Conservation (phyloP, 2,797 vertebrate genomes). For the Cottoperca gobio region DNA sequence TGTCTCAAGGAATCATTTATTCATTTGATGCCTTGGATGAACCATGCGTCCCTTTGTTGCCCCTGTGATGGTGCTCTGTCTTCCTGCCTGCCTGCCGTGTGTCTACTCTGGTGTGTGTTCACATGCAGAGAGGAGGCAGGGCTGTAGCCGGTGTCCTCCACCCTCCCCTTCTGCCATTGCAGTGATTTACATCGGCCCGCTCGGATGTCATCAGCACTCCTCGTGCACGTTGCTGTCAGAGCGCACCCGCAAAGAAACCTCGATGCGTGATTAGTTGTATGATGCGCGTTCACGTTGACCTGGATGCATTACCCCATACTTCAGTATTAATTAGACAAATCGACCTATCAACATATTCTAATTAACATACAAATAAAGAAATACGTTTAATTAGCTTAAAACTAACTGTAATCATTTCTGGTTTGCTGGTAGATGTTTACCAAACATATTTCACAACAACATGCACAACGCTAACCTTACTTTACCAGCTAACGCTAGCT, state of each 20-base stretch:
- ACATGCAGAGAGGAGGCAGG: constrained; percentile 72
- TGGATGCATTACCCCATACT: background rate
- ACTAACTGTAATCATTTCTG: too few relatives aligned
- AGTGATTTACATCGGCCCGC: constrained; percentile 67
- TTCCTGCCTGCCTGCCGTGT: constrained; percentile 49
- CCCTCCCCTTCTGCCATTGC: constrained; percentile 69
- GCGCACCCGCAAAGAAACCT: constrained; percentile 12
- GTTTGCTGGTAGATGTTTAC: background rate
- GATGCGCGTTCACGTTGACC: constrained; percentile 38
- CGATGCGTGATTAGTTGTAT: background rate
- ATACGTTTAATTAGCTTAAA: background rate
- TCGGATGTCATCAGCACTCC: constrained; percentile 43
- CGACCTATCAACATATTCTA: background rate
- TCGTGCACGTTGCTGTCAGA: constrained; percentile 42
- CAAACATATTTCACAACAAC: background rate
- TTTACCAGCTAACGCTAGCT: background rate
- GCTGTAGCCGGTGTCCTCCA: constrained; percentile 73
- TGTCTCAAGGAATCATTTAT: constrained; percentile 51
- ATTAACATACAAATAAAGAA: background rate
- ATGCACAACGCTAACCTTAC: background rate
- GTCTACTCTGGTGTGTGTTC: constrained; percentile 58
- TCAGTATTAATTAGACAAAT: background rate
- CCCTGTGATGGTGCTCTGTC: constrained; percentile 52
- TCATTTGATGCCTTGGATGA: constrained; percentile 51
- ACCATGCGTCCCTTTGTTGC: constrained; percentile 75